Evolutionary conservation across 1,140 invertebrate species (phyloP), one percentile per base, ranked within the genome.

Genomic region (Cotesia vestalis): DNA sequence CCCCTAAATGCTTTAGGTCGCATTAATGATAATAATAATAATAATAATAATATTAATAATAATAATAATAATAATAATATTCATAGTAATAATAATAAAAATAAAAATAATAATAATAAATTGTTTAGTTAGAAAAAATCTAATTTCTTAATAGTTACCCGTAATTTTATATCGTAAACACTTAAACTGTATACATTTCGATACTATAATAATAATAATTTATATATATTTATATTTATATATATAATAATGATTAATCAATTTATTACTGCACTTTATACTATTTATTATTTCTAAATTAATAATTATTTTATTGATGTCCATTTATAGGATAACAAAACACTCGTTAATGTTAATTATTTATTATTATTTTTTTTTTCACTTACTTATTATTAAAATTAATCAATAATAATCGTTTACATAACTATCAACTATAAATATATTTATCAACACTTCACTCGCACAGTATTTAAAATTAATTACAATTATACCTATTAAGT

Each of bases 91-190:
- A 9, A 40, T 40, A 40, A 40, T 40, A 40, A 40, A 6, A 46
- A 46, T 9, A 46, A 46, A 6, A 46, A 46, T 46, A 46, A 46
- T 46, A 46, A 46, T 46, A 46, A 46, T 46, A 46, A 46, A 46
- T 46, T 46, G 40, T 11, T 85, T 81, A 84, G 79, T 81, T 85
- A 86, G 82, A 85, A 86, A 86, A 86, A 86, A 80, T 85, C 83
- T 85, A 85, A 77, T 84, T 82, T 81, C 57, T 72, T 82, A 81
- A 84, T 86, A 84, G 84, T 86, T 86, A 86, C 84, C 85, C 85
- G 84, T 86, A 86, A 84, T 86, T 85, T 87, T 85, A 72, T 66
- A 85, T 86, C 81, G 80, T 85, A 84, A 86, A 84, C 78, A 85
- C 85, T 81, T 82, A 38, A 83, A 82, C 78, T 84, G 80, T 81